Evolutionary conservation across 1,140 invertebrate genomes (phyloP), one percentile per base, ranked within the genome.

Genomic region (Belonocnema kinseyi): DNA sequence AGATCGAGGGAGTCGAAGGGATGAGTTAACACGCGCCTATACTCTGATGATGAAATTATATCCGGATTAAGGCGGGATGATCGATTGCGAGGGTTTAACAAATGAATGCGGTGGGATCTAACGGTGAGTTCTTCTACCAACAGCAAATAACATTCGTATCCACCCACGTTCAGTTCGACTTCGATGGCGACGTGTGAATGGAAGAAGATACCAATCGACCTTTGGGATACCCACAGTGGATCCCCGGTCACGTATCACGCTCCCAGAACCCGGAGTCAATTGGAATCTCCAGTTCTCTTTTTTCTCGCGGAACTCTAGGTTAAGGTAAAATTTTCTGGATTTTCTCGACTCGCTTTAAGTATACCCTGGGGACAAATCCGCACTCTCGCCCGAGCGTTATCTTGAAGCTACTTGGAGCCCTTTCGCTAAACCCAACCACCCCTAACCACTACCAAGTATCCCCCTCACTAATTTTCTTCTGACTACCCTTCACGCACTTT

Each of bases 361-460:
- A 86, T 77, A 80, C 86, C 88, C 88, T 72, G 79, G 85, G 88
- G 88, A 85, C 84, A 86, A 89, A 89, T 90, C 82, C 80, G 87
- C 85, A 86, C 85, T 88, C 85, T 86, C 84, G 78, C 74, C 82
- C 73, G 71, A 79, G 77, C 80, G 77, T 81, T 84, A 85, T 84
- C 83, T 81, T 75, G 40, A 76, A 76, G 77, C 79, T 33, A 33
- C 26, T 82, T 73, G 19, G 26, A 11, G 33, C 50, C 7, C 72
- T 61, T 70, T 78, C 72, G 51, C 54, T 77, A 50, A 21, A 56
- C 77, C 78, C 81, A 75, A 79, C 78, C 80, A 79, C 75, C 78
- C 78, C 77, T 77, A 77, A 75, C 75, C 56, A 72, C 61, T 16
- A 26, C 33, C 71, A 11, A 66, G 21, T 16, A 51, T 66, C 77